Evolutionary conservation across 2,797 vertebrate species (phyloP).

Genomic region (Xenentodon cancila): DNA sequence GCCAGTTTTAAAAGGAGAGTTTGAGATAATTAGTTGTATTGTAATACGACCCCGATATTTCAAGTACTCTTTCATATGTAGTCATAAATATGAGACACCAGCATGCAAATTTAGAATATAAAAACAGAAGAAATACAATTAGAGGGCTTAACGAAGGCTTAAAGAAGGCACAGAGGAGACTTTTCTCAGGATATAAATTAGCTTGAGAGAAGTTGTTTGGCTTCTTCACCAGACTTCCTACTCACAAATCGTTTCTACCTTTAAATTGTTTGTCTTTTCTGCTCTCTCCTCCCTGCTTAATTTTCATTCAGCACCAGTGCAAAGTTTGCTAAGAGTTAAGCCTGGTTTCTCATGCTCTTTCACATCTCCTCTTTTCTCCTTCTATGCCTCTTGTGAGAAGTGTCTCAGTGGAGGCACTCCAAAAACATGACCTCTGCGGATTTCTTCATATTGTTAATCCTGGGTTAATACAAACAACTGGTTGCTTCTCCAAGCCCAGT

Average conservation of each 20-base stretch:
- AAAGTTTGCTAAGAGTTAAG: conserved; percentile 38
- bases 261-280: conserved; percentile 14
- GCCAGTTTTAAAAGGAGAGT: no score
- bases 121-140: conserved; percentile 4
- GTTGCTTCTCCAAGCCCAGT: no score
- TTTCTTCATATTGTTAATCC: no score
- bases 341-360: conserved; percentile 44
- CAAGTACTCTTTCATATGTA: neutral
- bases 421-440: neutral
- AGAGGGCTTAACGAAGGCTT: neutral
- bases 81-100: conserved; percentile 3
- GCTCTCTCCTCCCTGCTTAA: conserved; percentile 7
- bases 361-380: neutral
- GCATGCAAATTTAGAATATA: conserved; percentile 9
- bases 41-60: no score
- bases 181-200: conserved; percentile 46
- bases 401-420: neutral
- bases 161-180: neutral
- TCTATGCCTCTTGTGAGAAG: neutral
- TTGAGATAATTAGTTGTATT: no score
- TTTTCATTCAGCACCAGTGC: conserved; percentile 13
- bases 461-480: no score
- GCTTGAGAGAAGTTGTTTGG: conserved; percentile 41
- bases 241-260: conserved; percentile 6
- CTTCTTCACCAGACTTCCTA: conserved; percentile 22